Evolutionary conservation across 2,113 vertebrate genomes (phyloP), one percentile per base, ranked within the genome.

Genomic region (Poecile atricapillus): DNA sequence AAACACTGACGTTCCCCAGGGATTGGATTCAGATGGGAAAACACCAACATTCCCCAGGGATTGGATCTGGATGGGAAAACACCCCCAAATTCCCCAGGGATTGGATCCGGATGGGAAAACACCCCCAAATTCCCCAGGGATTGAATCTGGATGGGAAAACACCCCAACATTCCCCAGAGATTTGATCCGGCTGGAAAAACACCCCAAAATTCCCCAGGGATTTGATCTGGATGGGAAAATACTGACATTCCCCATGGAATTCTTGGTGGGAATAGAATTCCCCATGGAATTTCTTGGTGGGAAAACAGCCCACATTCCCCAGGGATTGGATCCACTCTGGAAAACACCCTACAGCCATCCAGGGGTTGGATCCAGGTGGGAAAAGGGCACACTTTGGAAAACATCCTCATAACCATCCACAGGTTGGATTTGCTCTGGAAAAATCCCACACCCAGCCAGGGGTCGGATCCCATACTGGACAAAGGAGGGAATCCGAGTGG

Each of bases 1-100:
- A 49, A 68, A 49, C 11, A 19, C 37, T 24, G n/a, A 39, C 8
- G 2, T 39, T 18, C 16, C 41, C 39, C 28, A 43, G 2, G 28
- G 13, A 1, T 22, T 22, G 41, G 20, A 43, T 43, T 6, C 15
- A 1, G 0, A 1, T n/a, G n/a, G n/a, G n/a, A n/a, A n/a, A n/a
- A n/a, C n/a, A n/a, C n/a, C n/a, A n/a, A n/a, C n/a, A n/a, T n/a
- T n/a, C n/a, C n/a, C n/a, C n/a, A n/a, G n/a, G n/a, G n/a, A n/a
- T n/a, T n/a, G n/a, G n/a, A n/a, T n/a, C n/a, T n/a, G n/a, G n/a
- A n/a, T n/a, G n/a, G n/a, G n/a, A 49, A 35, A 68, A 35, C 24
- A 35, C n/a, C 12, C 23, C 15, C n/a, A 59, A 14, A 21, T 24
- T 49, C 47, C 37, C 0, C 22, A 58, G 2, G 14, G 39, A 3